Base-by-base conservation (phyloP, 1,140 invertebrate species). In the Propsilocerus akamusi region DNA sequence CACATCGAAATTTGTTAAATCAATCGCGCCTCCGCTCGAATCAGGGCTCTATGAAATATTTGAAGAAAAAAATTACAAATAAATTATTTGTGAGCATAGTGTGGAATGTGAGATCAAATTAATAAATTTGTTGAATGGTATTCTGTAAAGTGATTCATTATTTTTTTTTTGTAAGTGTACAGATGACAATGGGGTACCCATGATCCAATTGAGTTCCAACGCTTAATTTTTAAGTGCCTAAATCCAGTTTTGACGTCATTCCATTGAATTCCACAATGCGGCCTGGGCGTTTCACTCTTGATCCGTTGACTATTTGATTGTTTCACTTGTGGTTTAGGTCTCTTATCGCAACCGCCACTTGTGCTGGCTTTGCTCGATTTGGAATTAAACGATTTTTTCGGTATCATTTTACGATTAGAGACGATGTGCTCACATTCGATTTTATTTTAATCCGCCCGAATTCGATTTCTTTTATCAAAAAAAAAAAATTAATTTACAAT, bases 1-100 rank as follows among this genome's bases (percentile, higher is more conserved):
- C n/a, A 86, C 80, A 20, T 69, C 64, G 49, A 76, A 77, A 47
- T 75, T 77, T 49, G 72, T 66, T 50, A 87, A 70, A 52, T 81
- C 75, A n/a, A 77, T 68, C 32, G 68, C 70, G 25, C 64, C 66
- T 46, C 68, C 64, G 50, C 61, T 25, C 47, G 59, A 59, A 41
- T 73, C 66, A 50, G 75, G 74, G 56, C 72, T 74, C 75, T 77
- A 56, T 4, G 62, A 59, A 25, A 52, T 48, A 49, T 47, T 14
- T 32, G 11, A 49, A 22, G 52, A 23, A 49, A 11, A 47, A 24
- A 49, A 52, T 17, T 48, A 37, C 7, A 34, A n/a, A n/a, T n/a
- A n/a, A n/a, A n/a, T n/a, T n/a, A n/a, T n/a, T n/a, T n/a, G n/a
- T n/a, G n/a, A n/a, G n/a, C n/a, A n/a, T n/a, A n/a, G n/a, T n/a